phyloP scores from a whole-genome alignment of 2,888 invertebrate species.

The Sylvicola cinctus region DNA sequence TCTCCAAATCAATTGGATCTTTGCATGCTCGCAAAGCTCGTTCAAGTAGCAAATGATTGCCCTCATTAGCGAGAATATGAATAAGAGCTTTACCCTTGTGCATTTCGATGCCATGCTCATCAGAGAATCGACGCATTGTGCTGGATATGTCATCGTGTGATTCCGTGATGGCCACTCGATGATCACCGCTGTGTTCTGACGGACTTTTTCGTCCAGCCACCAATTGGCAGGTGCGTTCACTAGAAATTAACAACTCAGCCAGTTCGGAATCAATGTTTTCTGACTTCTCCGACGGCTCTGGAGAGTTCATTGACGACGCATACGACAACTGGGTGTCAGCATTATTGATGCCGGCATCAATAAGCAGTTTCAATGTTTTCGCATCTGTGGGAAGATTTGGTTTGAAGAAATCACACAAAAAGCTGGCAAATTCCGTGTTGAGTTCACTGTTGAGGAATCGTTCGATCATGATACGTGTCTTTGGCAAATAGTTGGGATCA shows the following conservation, averaged over 20 bases:
- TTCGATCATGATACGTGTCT: slow-evolving; percentile 21
- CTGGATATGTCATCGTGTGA: slow-evolving; percentile 21
- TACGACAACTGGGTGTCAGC: slow-evolving; percentile 23
- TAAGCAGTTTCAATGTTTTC: slow-evolving; percentile 44
- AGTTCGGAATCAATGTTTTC: slow-evolving; percentile 25
- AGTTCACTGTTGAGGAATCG: slow-evolving; percentile 24
- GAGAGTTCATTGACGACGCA: slow-evolving; percentile 24
- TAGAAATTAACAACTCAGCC: slow-evolving; percentile 22
- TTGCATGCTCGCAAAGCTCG: slow-evolving; percentile 39
- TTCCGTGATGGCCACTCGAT: slow-evolving; percentile 9
- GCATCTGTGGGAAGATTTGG: slow-evolving; percentile 45
- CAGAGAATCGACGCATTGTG: slow-evolving; percentile 22
- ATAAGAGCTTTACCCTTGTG: slow-evolving; percentile 44
- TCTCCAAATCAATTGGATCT: slow-evolving; percentile 30
- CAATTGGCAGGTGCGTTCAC: slow-evolving; percentile 21
- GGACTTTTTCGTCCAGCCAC: slow-evolving; percentile 17
- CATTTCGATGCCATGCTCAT: slow-evolving; percentile 24
- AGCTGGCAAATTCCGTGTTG: slow-evolving; percentile 21
- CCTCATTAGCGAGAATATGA: slow-evolving; percentile 55
- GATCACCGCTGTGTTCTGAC: neutral
- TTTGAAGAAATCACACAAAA: slow-evolving; percentile 30
- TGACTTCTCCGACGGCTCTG: slow-evolving; percentile 23
- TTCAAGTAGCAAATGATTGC: slow-evolving; percentile 44
- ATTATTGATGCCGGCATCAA: slow-evolving; percentile 50
- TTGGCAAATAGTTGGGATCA: slow-evolving; percentile 21